Evolutionary conservation across 2,113 vertebrate genomes (phyloP), one percentile per base, ranked within the genome.

Genomic region (Clinocottus analis): DNA sequence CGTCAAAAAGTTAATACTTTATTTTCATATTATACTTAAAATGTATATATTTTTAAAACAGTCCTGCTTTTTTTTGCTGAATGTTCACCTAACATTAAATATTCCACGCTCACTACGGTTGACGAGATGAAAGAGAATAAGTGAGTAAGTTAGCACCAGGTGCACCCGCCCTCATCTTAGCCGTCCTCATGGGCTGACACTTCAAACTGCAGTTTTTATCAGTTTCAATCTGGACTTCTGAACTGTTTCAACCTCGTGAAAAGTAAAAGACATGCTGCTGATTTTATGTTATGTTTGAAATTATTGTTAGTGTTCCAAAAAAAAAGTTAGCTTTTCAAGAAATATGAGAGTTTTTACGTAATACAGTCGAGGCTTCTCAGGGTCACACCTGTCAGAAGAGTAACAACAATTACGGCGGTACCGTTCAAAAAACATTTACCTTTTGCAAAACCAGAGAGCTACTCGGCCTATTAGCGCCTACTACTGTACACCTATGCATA

Each of bases 61-160:
- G 9, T 41, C 71, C 21, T 51, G 25, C 55, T 61, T 41, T 78
- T 65, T 79, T 75, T 59, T 47, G 47, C 33, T 69, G 21, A 73
- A 75, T 77, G 45, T 47, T 8, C 39, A 62, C 49, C 13, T 58
- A 72, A 78, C 56, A 74, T 33, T 45, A 39, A 35, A 58, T 68
- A 63, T 84, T 74, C 51, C 12, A 39, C 27, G 58, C 80, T 78
- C 37, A 59, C 35, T 53, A n/a, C 61, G 73, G 62, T 56, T 72
- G 47, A 41, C 41, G 31, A 87, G 88, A 93, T 92, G 67, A 92
- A 91, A 93, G 86, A 82, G 91, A 92, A 91, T 90, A 89, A 83
- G 60, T 72, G 59, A 64, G 55, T 82, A 71, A 75, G 60, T 83
- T 84, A 79, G 56, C 75, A 73, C 39, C 83, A 86, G 75, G 80